Conservation (phyloP, 2,797 vertebrate genomes). For the Poeciliopsis paucimaculata region DNA sequence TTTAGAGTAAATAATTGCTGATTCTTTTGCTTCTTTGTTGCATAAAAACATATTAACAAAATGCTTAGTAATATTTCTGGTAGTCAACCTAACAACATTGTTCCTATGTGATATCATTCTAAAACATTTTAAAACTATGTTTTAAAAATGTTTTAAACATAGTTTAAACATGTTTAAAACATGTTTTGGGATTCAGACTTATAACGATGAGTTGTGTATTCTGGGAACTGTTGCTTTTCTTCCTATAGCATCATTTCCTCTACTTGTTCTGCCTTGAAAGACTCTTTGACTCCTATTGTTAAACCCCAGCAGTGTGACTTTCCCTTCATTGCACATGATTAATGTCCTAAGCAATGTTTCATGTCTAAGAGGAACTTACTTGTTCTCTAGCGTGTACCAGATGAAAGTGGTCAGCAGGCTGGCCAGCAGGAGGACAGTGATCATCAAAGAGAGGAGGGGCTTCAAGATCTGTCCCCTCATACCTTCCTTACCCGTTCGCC, state of each 20-base stretch:
- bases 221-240: neutral
- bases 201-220: neutral
- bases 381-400: conserved; percentile 54
- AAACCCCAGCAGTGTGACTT: neutral
- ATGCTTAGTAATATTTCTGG: neutral
- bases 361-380: conserved; percentile 57
- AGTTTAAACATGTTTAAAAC: too few species aligned
- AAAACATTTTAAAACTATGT: neutral
- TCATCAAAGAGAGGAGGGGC: conserved; percentile 47
- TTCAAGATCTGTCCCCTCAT: conserved; percentile 58
- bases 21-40: neutral
- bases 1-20: neutral
- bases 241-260: neutral
- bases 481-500: conserved; percentile 28
- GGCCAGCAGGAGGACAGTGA: conserved; percentile 58
- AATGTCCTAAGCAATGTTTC: too few species aligned
- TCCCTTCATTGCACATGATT: neutral
- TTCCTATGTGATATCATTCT: neutral
- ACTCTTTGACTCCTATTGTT: neutral
- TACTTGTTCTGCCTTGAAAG: too few species aligned
- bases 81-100: neutral
- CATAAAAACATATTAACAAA: neutral
- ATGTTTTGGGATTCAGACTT: neutral
- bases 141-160: too few species aligned
- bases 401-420: conserved; percentile 61